Conservation (phyloP, 2,113 vertebrate species). For the Diadophis punctatus region DNA sequence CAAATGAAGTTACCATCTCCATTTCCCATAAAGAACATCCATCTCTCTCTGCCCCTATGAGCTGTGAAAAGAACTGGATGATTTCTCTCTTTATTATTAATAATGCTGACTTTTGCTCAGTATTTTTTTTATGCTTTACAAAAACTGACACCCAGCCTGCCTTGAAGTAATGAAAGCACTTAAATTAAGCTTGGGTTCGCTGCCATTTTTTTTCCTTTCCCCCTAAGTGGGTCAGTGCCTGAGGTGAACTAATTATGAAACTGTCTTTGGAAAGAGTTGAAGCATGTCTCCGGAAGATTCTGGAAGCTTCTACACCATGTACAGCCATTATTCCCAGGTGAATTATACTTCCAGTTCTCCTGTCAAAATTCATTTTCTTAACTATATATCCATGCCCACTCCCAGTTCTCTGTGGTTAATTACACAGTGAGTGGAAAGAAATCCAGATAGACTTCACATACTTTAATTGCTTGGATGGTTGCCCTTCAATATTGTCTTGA, state of each 20-base stretch:
- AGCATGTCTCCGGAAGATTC: slow-evolving; percentile 29
- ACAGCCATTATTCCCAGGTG: slow-evolving; percentile 11
- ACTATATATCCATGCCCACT: not conserved
- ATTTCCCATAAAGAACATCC: not conserved
- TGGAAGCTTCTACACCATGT: slow-evolving; percentile 32
- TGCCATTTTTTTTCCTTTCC: not conserved
- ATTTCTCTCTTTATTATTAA: slow-evolving; percentile 38
- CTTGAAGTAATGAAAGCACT: slow-evolving; percentile 34
- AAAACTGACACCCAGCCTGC: slow-evolving; percentile 35
- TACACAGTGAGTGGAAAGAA: not conserved
- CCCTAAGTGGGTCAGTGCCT: slow-evolving; percentile 49
- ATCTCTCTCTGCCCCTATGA: not conserved
- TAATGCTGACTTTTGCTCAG: slow-evolving; percentile 8
- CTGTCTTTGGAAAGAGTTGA: slow-evolving; percentile 19
- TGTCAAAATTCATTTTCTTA: slow-evolving; percentile 32
- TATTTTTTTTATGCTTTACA: slow-evolving; percentile 33
- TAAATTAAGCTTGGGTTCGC: slow-evolving; percentile 28
- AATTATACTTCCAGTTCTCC: not conserved
- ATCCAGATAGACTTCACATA: not conserved
- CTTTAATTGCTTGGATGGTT: not conserved
- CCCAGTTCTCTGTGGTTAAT: not conserved
- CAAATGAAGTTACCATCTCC: not conserved
- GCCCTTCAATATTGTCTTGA: not conserved
- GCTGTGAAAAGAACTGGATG: not conserved
- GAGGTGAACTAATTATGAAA: slow-evolving; percentile 48